A percentile compares a stretch with the other conserved stretches of the same genome.
Conservation (phyloP, 2,113 vertebrate species). For the Hepsetus odoe region DNA sequence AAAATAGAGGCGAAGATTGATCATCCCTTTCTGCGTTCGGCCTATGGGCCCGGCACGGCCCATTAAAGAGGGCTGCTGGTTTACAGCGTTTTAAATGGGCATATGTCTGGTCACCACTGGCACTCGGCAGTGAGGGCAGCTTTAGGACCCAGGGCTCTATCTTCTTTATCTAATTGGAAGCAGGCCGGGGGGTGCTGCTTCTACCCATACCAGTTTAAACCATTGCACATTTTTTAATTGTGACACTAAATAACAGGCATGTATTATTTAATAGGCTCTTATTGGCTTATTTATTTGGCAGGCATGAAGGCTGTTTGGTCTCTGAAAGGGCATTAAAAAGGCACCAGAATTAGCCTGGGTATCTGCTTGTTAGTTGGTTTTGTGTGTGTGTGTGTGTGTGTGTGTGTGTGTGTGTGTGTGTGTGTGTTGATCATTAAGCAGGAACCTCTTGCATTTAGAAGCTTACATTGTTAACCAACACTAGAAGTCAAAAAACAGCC, state of each 20-base stretch:
- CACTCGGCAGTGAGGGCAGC: slow-evolving; percentile 41
- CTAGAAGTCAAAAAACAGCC: too few relatives aligned
- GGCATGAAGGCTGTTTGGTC: slow-evolving; percentile 39
- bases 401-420: slow-evolving; percentile 9
- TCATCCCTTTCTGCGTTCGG: slow-evolving; percentile 48
- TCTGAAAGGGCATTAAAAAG: slow-evolving; percentile 48
- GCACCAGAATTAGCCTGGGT: slow-evolving; percentile 32
- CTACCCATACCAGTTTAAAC: slow-evolving; percentile 44
- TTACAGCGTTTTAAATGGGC: slow-evolving; percentile 57
- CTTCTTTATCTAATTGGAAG: slow-evolving; percentile 41
- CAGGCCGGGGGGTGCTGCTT: slow-evolving; percentile 31
- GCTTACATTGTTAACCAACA: too few relatives aligned
- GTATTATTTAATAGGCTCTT: slow-evolving; percentile 60
- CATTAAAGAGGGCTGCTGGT: slow-evolving; percentile 59
- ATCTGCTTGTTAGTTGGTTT: slow-evolving; percentile 36
- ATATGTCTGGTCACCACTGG: slow-evolving; percentile 58
- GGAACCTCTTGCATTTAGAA: too few relatives aligned
- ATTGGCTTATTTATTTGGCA: slow-evolving; percentile 58
- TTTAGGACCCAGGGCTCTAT: slow-evolving; percentile 53
- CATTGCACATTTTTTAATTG: slow-evolving; percentile 51
- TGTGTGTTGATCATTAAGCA: not conserved
- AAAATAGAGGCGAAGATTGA: slow-evolving; percentile 48
- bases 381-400: slow-evolving; percentile 29
- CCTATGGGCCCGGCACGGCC: slow-evolving; percentile 43
- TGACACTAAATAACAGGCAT: slow-evolving; percentile 59